A percentile compares a stretch with the other conserved stretches of the same genome.
These are phyloP conservation scores for Ormyrus thymus DNA, from an alignment of 2,888 invertebrate species.

Conservation along the genomic window DNA sequence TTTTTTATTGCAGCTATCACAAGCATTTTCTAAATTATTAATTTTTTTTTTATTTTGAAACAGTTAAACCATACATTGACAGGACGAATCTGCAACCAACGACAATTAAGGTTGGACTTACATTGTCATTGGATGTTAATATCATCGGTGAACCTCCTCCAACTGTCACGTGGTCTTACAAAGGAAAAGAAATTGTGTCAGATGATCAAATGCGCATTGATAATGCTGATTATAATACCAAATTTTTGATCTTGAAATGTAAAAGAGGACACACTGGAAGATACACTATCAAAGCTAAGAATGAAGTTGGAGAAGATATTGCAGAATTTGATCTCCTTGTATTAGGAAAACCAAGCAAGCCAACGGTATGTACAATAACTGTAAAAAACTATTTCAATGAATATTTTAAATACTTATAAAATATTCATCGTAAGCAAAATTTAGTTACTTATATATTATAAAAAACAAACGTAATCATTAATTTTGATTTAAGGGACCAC, in stretches of 20 bases:
- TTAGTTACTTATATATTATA: no score
- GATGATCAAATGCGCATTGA: constrained; percentile 84
- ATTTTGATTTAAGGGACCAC: constrained; percentile 80
- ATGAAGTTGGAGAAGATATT: constrained; percentile 93
- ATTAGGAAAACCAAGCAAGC: constrained; percentile 86
- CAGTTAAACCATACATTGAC: constrained; percentile 96
- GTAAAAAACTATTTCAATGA: no score
- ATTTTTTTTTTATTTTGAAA: no score
- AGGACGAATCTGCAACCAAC: constrained; percentile 90
- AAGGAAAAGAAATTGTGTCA: constrained; percentile 81
- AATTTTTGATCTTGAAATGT: constrained; percentile 89
- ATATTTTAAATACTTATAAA: no score
- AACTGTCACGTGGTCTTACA: constrained; percentile 91
- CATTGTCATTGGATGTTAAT: constrained; percentile 90
- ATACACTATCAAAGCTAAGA: constrained; percentile 92
- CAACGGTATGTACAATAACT: constrained; percentile 75
- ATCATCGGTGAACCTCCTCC: constrained; percentile 96
- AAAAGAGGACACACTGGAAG: constrained; percentile 89
- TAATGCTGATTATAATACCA: constrained; percentile 92
- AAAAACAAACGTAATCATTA: background rate
- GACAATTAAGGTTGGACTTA: constrained; percentile 91
- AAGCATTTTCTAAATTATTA: background rate
- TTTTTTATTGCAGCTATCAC: background rate
- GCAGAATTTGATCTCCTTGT: constrained; percentile 94
- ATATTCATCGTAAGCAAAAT: no score